phyloP scores from a whole-genome alignment of 2,888 invertebrate genomes.

The Dryobota labecula region DNA sequence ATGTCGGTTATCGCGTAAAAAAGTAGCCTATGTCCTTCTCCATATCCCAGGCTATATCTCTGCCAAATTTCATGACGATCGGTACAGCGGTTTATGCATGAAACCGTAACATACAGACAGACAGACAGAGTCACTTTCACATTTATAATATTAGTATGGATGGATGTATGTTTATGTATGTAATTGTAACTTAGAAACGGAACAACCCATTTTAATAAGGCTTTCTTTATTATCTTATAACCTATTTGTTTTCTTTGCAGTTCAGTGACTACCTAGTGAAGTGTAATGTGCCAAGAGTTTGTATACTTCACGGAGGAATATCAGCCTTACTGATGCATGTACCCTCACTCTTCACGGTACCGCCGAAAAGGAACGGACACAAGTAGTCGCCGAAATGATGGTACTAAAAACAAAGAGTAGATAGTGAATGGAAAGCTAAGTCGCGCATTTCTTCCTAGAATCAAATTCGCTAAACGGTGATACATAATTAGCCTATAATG shows the following conservation, averaged over 20 bases:
- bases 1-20: no score
- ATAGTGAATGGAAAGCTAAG: conserved; percentile 32
- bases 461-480: neutral
- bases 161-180: neutral
- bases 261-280: conserved; percentile 96
- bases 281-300: conserved; percentile 94
- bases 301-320: conserved; percentile 96
- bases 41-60: no score
- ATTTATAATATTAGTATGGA: no score
- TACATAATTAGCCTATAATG: no score
- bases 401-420: conserved; percentile 21
- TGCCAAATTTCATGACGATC: no score
- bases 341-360: conserved; percentile 90
- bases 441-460: neutral
- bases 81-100: no score
- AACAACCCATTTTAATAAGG: neutral
- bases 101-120: no score
- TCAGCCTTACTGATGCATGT: conserved; percentile 93
- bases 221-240: neutral
- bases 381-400: conserved; percentile 40
- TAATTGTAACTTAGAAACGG: neutral
- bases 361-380: conserved; percentile 68
- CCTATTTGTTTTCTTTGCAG: conserved; percentile 85
- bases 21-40: no score
- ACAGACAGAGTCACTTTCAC: no score